A percentile compares a stretch with the other conserved stretches of the same genome.
Conservation (phyloP, 2,888 invertebrate genomes). For the Girardia tigrina region DNA sequence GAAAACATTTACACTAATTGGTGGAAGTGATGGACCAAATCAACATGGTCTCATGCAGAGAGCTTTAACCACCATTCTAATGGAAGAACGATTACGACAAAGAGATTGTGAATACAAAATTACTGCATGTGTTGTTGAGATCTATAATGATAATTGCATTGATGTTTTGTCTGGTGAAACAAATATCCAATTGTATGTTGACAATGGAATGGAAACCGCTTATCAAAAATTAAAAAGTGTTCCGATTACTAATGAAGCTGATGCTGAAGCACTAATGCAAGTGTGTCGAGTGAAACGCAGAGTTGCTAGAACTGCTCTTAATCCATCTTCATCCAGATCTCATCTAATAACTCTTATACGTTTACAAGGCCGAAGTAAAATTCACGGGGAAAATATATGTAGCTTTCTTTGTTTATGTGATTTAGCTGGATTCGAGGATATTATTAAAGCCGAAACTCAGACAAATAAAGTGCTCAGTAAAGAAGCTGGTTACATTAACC, state of each 20-base stretch:
- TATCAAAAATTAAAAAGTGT: conserved; percentile 2
- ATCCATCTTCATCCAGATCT: conserved; percentile 32
- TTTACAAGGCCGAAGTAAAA: conserved; percentile 26
- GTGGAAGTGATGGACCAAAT: not conserved
- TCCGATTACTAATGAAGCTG: conserved; percentile 27
- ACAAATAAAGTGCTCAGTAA: not conserved
- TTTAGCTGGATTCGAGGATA: conserved; percentile 33
- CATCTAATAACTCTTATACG: conserved; percentile 29
- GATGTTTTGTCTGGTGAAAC: conserved; percentile 19
- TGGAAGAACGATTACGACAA: not conserved
- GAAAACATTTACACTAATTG: conserved; percentile 36
- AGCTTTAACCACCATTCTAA: conserved; percentile 14
- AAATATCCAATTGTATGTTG: conserved; percentile 30
- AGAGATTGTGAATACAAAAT: conserved; percentile 27
- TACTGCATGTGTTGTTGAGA: conserved; percentile 27
- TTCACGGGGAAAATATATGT: conserved; percentile 31
- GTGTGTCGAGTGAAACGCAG: conserved; percentile 16
- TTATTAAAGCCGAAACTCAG: conserved; percentile 33
- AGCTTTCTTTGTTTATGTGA: conserved; percentile 31
- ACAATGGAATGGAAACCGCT: conserved; percentile 29
- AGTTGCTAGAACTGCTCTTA: conserved; percentile 34
- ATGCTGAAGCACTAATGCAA: conserved; percentile 27
- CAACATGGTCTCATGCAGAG: conserved; percentile 25
- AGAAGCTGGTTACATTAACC: conserved; percentile 34
- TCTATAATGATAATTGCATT: conserved; percentile 33